Base-by-base conservation (phyloP, 2,797 vertebrate genomes). In the Hyperoplus lanceolatus region DNA sequence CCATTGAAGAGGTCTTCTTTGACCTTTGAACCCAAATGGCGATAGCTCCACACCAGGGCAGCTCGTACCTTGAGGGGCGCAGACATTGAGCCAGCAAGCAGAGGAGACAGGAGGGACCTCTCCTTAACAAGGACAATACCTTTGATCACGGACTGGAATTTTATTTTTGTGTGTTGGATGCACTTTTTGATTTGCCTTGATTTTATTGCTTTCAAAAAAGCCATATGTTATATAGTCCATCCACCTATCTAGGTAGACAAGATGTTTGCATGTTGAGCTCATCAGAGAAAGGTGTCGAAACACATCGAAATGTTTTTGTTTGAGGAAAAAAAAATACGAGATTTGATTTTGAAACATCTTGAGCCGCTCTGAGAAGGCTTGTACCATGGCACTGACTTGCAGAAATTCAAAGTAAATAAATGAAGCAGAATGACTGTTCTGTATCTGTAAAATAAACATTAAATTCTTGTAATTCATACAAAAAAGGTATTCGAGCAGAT, bases 401-500 rank as follows among this genome's bases (percentile, higher is more conserved):
- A 95, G 92, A 90, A 91, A 93, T 92, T 93, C 89, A 88, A 90
- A 94, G 89, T 92, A 94, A 93, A 95, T 90, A 90, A 90, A 93
- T 87, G 90, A 95, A 92, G 87, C 93, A 93, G 93, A 92, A 92
- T 94, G 89, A 92, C 90, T 94, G 89, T 94, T 94, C 93, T 95
- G 93, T 95, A 94, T 93, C 92, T 95, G 94, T 95, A 96, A 96
- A 95, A 94, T 94, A 95, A 95, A 94, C 92, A 96, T 95, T 93
- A 94, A 95, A 95, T 95, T 94, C 94, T 93, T 94, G 91, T 92
- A 91, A 94, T 89, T 91, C 87, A 86, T 89, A 82, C 87, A 91
- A 89, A 89, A 91, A 88, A 87, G 1, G 66, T 85, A 82, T 90
- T 88, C 87, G 90, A 87, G 84, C 82, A 63, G 79, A 70, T 80